phyloP scores from a whole-genome alignment of 2,797 vertebrate species.

The Garrulus glandarius region DNA sequence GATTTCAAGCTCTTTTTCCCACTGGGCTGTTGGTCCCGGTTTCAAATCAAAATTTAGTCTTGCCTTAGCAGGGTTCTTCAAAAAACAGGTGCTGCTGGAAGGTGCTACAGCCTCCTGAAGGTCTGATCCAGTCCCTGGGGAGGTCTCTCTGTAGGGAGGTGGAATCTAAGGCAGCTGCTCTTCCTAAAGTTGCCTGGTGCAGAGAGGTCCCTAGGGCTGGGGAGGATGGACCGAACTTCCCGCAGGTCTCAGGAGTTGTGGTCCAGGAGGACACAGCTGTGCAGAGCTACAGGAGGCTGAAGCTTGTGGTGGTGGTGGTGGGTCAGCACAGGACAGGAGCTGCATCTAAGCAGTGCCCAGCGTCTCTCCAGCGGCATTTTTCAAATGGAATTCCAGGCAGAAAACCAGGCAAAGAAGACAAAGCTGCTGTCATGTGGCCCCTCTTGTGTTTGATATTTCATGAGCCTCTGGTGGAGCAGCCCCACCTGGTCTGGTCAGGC shows the following conservation, averaged over 20 bases:
- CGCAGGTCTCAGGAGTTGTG: neutral
- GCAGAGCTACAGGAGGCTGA: neutral
- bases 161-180: neutral
- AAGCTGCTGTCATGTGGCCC: neutral
- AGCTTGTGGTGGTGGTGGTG: neutral
- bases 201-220: neutral
- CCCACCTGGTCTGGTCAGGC: neutral
- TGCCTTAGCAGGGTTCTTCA: neutral
- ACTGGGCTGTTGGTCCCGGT: neutral
- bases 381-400: conserved; percentile 9
- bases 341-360: neutral
- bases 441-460: neutral
- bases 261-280: neutral
- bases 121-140: neutral
- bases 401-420: neutral
- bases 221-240: neutral
- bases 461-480: neutral
- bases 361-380: neutral
- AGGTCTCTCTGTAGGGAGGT: neutral
- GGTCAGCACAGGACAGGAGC: neutral
- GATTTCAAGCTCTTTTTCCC: neutral
- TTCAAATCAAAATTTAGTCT: neutral
- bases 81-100: neutral
- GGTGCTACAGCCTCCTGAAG: neutral
- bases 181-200: neutral